Conservation (phyloP, 2,113 vertebrate species). For the Xiphophorus maculatus region DNA sequence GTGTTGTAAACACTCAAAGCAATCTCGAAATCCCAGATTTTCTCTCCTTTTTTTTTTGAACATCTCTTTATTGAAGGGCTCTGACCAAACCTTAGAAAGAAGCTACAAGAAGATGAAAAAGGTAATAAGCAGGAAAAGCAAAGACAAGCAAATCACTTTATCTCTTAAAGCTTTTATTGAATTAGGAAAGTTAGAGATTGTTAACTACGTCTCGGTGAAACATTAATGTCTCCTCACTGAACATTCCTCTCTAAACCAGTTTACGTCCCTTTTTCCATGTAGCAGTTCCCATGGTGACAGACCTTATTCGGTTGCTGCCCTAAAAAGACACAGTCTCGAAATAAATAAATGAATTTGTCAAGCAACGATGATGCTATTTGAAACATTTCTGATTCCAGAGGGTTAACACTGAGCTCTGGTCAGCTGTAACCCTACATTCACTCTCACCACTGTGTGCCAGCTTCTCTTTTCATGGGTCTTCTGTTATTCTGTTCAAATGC, state of each 20-base stretch:
- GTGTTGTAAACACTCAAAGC: not conserved
- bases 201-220: not conserved
- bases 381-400: not conserved
- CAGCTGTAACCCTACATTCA: not conserved
- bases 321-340: not conserved
- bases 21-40: not conserved
- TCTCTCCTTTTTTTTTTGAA: not conserved
- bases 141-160: not conserved
- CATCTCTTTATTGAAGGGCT: not conserved
- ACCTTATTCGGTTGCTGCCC: not conserved
- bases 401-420: not conserved
- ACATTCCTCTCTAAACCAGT: too few relatives aligned
- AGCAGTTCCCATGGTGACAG: too few relatives aligned
- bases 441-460: conserved; percentile 1
- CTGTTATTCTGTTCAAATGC: not conserved
- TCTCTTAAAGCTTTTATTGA: not conserved
- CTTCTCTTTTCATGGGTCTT: not conserved
- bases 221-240: too few relatives aligned
- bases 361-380: not conserved
- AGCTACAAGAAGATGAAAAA: not conserved
- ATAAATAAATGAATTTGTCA: not conserved
- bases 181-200: not conserved
- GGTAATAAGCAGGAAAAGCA: not conserved
- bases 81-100: not conserved
- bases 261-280: too few relatives aligned